These are phyloP conservation scores for Mus spicilegus DNA, from an alignment of 2,113 vertebrate genomes.

Conservation along the genomic window DNA sequence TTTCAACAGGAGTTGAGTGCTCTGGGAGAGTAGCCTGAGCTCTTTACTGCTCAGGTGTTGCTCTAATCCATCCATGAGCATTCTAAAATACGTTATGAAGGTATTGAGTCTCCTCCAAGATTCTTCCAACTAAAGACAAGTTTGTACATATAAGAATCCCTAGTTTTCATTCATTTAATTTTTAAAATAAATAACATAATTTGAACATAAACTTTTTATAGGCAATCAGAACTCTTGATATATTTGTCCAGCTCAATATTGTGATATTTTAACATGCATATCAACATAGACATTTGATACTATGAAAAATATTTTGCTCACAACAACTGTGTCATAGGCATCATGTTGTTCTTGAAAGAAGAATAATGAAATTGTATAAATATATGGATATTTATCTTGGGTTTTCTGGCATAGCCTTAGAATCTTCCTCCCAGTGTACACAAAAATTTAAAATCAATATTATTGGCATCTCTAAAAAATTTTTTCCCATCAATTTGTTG, in stretches of 20 bases:
- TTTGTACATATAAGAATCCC: not conserved
- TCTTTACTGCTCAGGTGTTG: not conserved
- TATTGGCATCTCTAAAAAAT: not conserved
- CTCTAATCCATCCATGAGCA: not conserved
- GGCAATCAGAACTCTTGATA: not conserved
- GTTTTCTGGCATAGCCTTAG: not conserved
- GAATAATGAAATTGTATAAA: not conserved
- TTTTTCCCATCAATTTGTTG: not conserved
- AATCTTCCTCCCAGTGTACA: not conserved
- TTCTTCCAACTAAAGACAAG: not conserved
- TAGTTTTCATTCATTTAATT: not conserved
- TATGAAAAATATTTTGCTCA: not conserved
- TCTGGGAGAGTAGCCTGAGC: not conserved
- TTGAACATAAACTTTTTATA: not conserved
- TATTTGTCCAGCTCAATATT: not conserved
- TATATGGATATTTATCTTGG: not conserved
- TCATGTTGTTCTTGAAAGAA: not conserved
- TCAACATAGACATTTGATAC: not conserved
- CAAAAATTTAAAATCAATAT: not conserved
- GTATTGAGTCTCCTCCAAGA: not conserved
- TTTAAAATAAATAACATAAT: not conserved
- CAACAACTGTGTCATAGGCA: not conserved
- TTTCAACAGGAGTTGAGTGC: not conserved
- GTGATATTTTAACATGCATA: not conserved
- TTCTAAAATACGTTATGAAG: too few relatives aligned